phyloP scores from a whole-genome alignment of 2,888 invertebrate genomes.

The Xestobium rufovillosum region DNA sequence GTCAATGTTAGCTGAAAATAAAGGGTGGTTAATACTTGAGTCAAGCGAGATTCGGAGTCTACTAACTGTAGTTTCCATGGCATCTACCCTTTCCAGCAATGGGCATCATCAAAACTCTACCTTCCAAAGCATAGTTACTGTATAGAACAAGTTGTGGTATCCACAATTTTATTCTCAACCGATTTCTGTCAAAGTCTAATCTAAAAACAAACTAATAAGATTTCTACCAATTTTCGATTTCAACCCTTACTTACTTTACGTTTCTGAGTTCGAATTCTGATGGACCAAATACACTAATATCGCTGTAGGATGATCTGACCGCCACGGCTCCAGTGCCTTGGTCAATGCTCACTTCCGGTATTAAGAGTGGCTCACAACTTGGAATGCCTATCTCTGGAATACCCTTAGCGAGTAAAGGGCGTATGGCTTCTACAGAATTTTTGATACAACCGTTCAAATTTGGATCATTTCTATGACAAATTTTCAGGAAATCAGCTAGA shows the following conservation, averaged over 20 bases:
- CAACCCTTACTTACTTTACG: constrained; percentile 48
- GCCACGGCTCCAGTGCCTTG: constrained; percentile 56
- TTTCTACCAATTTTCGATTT: constrained; percentile 8
- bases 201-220: constrained; percentile 38
- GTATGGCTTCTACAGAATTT: constrained; percentile 53
- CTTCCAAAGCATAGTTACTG: constrained; percentile 59
- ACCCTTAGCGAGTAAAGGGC: constrained; percentile 52
- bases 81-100: constrained; percentile 61
- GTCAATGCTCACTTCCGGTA: constrained; percentile 55
- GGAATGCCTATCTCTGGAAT: constrained; percentile 56
- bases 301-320: constrained; percentile 51
- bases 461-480: constrained; percentile 58
- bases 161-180: constrained; percentile 52
- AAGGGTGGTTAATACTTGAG: neutral
- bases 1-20: constrained; percentile 56
- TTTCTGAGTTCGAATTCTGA: constrained; percentile 52
- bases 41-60: constrained; percentile 4
- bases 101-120: constrained; percentile 67
- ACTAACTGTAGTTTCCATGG: constrained; percentile 62
- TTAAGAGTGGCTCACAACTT: constrained; percentile 54
- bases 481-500: constrained; percentile 58
- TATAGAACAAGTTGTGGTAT: constrained; percentile 58
- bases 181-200: constrained; percentile 49
- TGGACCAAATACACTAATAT: constrained; percentile 55
- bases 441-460: constrained; percentile 57